Conservation (phyloP, 1,140 invertebrate species). For the Dinoponera quadriceps region DNA sequence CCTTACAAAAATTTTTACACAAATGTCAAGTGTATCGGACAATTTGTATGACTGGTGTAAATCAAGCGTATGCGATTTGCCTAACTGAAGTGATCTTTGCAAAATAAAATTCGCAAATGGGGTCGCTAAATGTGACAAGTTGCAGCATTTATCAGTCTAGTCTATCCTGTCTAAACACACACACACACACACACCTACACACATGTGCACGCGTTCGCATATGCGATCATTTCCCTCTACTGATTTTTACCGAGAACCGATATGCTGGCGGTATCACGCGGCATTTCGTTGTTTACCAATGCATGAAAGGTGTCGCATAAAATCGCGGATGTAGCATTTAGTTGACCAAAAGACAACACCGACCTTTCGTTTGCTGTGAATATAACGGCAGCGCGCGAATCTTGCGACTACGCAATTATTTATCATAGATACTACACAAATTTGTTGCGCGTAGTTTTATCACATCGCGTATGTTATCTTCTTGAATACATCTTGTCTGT, state of each 20-base stretch:
- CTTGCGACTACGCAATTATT: slow-evolving; percentile 32
- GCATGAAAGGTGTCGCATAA: background rate
- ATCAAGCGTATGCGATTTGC: background rate
- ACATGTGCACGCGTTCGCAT: too few species aligned
- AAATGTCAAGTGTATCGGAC: background rate
- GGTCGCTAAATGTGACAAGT: slow-evolving; percentile 3
- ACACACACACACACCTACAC: background rate
- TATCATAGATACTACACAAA: slow-evolving; percentile 15
- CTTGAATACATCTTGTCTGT: slow-evolving; percentile 9
- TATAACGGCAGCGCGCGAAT: background rate
- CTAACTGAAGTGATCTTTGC: background rate
- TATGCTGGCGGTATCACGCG: background rate
- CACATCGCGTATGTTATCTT: background rate
- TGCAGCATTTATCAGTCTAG: slow-evolving; percentile 25
- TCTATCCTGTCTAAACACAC: slow-evolving; percentile 1
- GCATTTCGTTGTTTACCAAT: slow-evolving; percentile 34
- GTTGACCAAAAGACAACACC: background rate
- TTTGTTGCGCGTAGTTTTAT: background rate
- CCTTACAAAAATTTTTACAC: background rate
- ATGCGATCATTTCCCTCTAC: background rate
- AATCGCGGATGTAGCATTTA: background rate
- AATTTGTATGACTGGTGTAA: slow-evolving; percentile 4
- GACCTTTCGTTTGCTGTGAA: slow-evolving; percentile 4
- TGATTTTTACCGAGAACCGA: slow-evolving; percentile 22
- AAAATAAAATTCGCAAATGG: slow-evolving; percentile 6